Evolutionary conservation across 2,113 vertebrate species (phyloP).

Genomic region (Hoplias malabaricus): DNA sequence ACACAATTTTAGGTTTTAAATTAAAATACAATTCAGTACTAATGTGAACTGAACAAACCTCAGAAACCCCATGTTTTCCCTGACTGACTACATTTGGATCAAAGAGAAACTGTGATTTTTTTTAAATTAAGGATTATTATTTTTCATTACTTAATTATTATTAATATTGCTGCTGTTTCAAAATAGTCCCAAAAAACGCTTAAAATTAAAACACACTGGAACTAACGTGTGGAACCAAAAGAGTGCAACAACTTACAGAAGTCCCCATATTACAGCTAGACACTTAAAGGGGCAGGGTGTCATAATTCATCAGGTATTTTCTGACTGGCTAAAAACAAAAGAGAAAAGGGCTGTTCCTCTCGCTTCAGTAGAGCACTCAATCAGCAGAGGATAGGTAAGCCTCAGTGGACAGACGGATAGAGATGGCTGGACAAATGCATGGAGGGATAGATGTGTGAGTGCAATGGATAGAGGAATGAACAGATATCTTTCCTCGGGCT

Average conservation of each 20-base stretch:
- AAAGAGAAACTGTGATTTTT: too few relatives aligned
- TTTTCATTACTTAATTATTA: too few relatives aligned
- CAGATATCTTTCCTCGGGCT: background rate
- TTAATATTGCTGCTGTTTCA: too few relatives aligned
- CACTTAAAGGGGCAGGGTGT: background rate
- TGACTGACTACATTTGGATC: too few relatives aligned
- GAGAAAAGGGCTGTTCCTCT: background rate
- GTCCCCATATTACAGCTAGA: background rate
- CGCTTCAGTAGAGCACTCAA: slow-evolving; percentile 6
- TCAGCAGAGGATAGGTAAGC: slow-evolving; percentile 19
- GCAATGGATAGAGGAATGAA: background rate
- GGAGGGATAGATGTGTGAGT: slow-evolving; percentile 14
- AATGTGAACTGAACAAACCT: too few relatives aligned
- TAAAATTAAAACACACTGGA: too few relatives aligned
- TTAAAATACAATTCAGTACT: too few relatives aligned
- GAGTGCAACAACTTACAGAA: background rate
- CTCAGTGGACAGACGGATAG: background rate
- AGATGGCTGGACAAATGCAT: background rate
- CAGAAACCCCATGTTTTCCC: too few relatives aligned
- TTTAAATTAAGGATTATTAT: too few relatives aligned
- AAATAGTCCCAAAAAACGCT: too few relatives aligned
- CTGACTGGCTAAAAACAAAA: background rate
- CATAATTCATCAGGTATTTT: background rate
- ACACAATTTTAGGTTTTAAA: too few relatives aligned
- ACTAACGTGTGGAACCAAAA: too few relatives aligned